Evolutionary conservation across 2,113 vertebrate species (phyloP).

Genomic region (Carassius carassius): DNA sequence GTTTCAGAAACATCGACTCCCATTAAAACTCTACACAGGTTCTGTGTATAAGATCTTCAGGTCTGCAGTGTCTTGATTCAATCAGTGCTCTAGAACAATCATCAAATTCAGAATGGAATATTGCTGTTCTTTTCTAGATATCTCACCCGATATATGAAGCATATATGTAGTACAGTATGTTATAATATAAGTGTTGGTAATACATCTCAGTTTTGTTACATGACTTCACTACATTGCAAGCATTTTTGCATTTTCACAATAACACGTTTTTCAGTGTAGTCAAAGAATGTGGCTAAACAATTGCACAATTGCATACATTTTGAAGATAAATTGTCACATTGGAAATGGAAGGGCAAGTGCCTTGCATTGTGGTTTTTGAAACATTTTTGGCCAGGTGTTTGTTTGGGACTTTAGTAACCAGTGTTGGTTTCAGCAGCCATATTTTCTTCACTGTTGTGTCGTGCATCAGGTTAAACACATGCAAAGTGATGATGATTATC

Average conservation of each 20-base stretch:
- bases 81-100: neutral
- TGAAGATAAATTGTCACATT: neutral
- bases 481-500: constrained; percentile 8
- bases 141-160: neutral
- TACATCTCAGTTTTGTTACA: neutral
- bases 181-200: neutral
- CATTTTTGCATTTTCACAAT: neutral
- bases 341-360: neutral
- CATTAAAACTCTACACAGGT: neutral
- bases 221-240: neutral
- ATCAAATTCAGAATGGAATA: neutral
- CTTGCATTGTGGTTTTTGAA: neutral
- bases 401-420: neutral
- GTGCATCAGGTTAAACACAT: neutral
- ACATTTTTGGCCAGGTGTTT: neutral
- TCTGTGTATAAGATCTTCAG: neutral
- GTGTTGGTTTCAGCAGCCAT: neutral
- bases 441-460: neutral
- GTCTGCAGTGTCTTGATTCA: neutral
- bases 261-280: neutral
- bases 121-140: neutral
- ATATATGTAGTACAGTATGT: neutral
- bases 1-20: neutral
- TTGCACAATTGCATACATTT: neutral
- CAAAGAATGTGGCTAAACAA: neutral